A percentile compares a stretch with the other conserved stretches of the same genome.
These are phyloP conservation scores for Plebejus argus DNA, from an alignment of 2,888 invertebrate genomes.

Conservation along the genomic window DNA sequence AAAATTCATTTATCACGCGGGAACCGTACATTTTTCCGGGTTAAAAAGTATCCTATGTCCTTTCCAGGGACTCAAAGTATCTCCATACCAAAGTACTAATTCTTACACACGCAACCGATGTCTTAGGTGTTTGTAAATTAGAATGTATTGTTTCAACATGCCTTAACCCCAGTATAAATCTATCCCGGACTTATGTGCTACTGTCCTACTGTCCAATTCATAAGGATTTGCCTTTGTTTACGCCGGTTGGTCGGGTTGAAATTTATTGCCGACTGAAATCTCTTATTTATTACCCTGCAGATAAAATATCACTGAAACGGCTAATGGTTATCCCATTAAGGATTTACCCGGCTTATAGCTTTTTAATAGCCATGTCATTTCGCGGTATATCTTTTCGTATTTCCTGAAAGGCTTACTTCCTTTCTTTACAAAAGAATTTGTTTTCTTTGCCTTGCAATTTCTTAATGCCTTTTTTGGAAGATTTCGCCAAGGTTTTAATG, in stretches of 20 bases:
- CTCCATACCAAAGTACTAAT: not conserved
- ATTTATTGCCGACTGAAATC: conserved; percentile 24
- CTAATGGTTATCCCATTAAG: conserved; percentile 22
- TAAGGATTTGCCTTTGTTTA: conserved; percentile 30
- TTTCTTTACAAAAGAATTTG: not conserved
- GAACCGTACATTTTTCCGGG: too few relatives aligned
- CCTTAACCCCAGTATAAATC: not conserved
- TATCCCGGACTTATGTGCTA: not conserved
- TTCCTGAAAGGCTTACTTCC: not conserved
- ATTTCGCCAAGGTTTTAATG: not conserved
- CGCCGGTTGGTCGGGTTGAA: not conserved
- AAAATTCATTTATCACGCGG: too few relatives aligned
- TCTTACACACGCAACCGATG: not conserved
- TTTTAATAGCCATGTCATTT: conserved; percentile 3
- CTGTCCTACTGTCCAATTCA: conserved; percentile 4
- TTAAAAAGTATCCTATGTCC: too few relatives aligned
- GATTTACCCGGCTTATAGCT: not conserved
- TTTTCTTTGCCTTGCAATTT: not conserved
- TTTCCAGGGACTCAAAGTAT: too few relatives aligned
- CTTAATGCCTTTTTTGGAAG: not conserved
- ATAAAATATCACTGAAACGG: conserved; percentile 19
- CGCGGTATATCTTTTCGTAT: not conserved
- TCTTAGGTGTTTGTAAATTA: not conserved
- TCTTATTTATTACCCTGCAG: conserved; percentile 6
- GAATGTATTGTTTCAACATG: not conserved